Evolutionary conservation across 2,888 invertebrate genomes (phyloP).

Genomic region (Patella depressa): DNA sequence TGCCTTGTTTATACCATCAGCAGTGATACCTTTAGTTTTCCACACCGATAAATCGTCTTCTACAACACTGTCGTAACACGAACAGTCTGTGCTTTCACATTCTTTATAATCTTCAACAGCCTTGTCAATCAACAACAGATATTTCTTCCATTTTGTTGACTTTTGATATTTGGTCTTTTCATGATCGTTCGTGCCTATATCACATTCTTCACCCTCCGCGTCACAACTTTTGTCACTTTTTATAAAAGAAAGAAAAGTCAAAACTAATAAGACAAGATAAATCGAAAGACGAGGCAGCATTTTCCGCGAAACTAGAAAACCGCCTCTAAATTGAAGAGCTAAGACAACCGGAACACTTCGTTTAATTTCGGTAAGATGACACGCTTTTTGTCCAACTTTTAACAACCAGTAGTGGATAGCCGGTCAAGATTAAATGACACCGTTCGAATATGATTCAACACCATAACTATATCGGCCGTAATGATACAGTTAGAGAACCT

Average conservation of each 20-base stretch:
- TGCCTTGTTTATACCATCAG: conserved; percentile 75
- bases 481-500: too few relatives aligned
- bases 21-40: conserved; percentile 75
- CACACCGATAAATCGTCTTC: conserved; percentile 81
- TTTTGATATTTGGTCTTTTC: conserved; percentile 6
- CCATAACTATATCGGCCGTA: too few relatives aligned
- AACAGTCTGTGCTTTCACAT: conserved; percentile 58
- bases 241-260: not conserved
- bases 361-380: too few relatives aligned
- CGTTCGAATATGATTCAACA: too few relatives aligned
- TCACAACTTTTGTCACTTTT: conserved; percentile 4
- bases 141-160: conserved; percentile 60
- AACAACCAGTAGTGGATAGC: too few relatives aligned
- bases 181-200: not conserved
- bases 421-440: too few relatives aligned
- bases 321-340: too few relatives aligned
- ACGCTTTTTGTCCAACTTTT: too few relatives aligned
- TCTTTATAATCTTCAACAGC: conserved; percentile 61
- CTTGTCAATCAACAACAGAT: conserved; percentile 57
- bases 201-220: conserved; percentile 2
- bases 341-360: too few relatives aligned
- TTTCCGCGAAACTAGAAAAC: too few relatives aligned
- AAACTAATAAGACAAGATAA: not conserved
- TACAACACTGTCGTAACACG: conserved; percentile 75
- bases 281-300: not conserved